Percentiles rank a stretch among this genome's conserved stretches.
phyloP scores from a whole-genome alignment of 92 coral and sea anemone genomes.

The Heteractis magnifica region DNA sequence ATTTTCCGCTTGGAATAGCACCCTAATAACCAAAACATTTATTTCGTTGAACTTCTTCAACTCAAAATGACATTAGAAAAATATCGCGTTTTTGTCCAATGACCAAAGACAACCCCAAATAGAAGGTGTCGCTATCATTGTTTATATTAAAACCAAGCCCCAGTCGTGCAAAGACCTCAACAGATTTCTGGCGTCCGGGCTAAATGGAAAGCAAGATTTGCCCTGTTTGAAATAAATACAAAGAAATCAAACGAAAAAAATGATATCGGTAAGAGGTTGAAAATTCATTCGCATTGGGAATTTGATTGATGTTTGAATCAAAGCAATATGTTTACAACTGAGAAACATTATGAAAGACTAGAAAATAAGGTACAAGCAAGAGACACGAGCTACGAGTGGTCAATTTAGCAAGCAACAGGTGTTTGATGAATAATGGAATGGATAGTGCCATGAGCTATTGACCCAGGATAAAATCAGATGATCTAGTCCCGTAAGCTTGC shows the following conservation, averaged over 20 bases:
- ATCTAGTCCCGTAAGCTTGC: conserved; percentile 41
- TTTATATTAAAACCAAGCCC: background rate
- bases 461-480: conserved; percentile 40
- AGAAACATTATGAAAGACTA: conserved; percentile 75
- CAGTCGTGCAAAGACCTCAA: background rate
- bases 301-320: background rate
- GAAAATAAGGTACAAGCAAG: conserved; percentile 48
- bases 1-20: background rate
- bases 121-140: background rate
- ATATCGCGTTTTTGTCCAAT: background rate
- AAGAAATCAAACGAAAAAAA: background rate
- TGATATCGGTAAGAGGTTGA: too few species aligned
- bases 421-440: conserved; percentile 12
- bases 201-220: too few species aligned
- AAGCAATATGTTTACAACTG: conserved; percentile 27
- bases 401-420: conserved; percentile 28
- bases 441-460: conserved; percentile 27
- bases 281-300: too few species aligned
- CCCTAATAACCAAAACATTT: background rate
- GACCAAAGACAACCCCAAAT: background rate
- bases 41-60: background rate
- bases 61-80: background rate
- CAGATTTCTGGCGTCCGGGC: background rate
- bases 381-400: conserved; percentile 24
- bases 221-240: background rate